These are phyloP conservation scores for Nyctibius grandis DNA, from an alignment of 2,797 vertebrate genomes.

Conservation along the genomic window DNA sequence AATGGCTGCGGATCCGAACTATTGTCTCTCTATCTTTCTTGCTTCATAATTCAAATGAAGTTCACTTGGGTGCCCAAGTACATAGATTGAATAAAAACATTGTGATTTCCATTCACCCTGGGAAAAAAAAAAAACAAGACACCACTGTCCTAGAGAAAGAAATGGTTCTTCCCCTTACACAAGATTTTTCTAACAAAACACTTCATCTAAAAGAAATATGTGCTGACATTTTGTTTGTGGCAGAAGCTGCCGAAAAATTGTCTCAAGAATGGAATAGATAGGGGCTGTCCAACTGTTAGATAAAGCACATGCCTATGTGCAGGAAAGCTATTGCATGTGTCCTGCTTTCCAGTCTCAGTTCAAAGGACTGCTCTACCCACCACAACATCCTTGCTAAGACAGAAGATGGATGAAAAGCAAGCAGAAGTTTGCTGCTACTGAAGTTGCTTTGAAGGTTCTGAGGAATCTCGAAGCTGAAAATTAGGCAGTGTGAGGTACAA, in stretches of 20 bases:
- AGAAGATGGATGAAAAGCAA: neutral
- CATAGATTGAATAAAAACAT: neutral
- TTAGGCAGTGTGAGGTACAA: neutral
- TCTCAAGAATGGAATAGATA: neutral
- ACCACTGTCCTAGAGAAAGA: neutral
- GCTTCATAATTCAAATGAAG: neutral
- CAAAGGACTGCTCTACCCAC: neutral
- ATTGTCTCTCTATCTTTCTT: neutral
- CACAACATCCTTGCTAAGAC: neutral
- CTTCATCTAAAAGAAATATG: neutral
- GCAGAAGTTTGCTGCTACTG: neutral
- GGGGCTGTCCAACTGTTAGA: neutral
- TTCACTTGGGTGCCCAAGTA: neutral
- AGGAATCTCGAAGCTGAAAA: neutral
- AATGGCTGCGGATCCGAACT: neutral
- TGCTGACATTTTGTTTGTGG: neutral
- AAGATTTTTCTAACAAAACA: neutral
- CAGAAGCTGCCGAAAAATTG: neutral
- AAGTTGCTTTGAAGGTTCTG: neutral
- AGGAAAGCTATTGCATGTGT: neutral
- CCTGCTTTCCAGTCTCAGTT: neutral
- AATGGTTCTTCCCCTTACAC: neutral
- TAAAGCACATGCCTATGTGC: neutral
- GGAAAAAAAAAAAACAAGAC: neutral
- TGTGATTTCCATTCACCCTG: neutral